These are phyloP conservation scores for Momotus momota DNA, from an alignment of 2,797 vertebrate species.

Conservation along the genomic window DNA sequence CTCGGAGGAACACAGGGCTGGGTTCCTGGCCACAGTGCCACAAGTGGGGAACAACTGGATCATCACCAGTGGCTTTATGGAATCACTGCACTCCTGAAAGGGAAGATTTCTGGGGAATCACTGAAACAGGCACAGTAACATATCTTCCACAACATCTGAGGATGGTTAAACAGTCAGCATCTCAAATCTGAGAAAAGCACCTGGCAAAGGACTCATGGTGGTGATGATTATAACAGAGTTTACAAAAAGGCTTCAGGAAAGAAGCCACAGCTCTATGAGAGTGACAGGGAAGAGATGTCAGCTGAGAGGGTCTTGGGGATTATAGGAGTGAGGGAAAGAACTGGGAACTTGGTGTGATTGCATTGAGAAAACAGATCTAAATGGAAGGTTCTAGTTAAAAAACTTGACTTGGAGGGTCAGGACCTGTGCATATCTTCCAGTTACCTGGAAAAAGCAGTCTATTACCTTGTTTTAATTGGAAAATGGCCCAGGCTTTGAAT, in stretches of 20 bases:
- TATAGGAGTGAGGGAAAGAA: neutral
- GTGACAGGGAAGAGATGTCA: rapidly evolving
- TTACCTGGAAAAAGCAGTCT: neutral
- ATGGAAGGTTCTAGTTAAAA: neutral
- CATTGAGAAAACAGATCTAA: neutral
- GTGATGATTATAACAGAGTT: neutral
- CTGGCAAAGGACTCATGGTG: neutral
- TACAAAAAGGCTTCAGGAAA: neutral
- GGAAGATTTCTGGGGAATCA: neutral
- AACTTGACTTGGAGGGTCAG: neutral
- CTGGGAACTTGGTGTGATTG: neutral
- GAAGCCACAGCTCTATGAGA: neutral
- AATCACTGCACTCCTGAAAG: neutral
- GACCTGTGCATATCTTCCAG: neutral
- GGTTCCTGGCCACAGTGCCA: neutral
- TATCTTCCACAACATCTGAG: neutral
- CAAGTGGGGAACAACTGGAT: too few relatives aligned
- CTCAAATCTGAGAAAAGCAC: neutral
- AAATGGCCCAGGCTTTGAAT: neutral
- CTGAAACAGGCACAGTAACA: neutral
- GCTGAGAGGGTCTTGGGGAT: neutral
- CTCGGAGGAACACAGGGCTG: neutral
- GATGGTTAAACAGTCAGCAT: neutral
- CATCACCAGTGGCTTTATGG: rapidly evolving
- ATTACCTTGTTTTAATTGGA: constrained; percentile 31